Base-by-base conservation (phyloP, 2,888 invertebrate species). In the Icerya purchasi region DNA sequence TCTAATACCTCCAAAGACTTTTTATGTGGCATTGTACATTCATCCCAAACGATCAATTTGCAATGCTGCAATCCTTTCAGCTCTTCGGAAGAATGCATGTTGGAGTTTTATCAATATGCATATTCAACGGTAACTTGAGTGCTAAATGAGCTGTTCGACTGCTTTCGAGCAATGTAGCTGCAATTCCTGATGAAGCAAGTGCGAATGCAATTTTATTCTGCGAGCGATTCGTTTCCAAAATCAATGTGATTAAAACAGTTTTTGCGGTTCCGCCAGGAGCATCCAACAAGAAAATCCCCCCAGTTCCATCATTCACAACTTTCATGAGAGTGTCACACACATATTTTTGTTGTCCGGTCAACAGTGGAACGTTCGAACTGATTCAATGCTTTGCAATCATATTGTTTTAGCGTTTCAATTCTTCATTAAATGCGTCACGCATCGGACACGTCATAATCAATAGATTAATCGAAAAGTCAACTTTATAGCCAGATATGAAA, bases 1-100 rank as follows among this genome's bases (percentile, higher is more conserved):
- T 70, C 63, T 62, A 60, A 57, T 50, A 71, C 69, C 60, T 72
- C 69, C 10, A 71, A 58, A 21, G 66, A 60, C 58, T 63, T 61
- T 63, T 70, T 71, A 59, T 70, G 69, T 2, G 70, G 61, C 71
- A 73, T 72, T 5, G 70, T 70, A 60, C 68, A 67, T 58, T 69
- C 66, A 62, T 69, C 67, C 67, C 65, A 69, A 19, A 69, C 62
- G 55, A 64, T 61, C 22, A 54, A 50, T 66, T 63, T 65, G 53
- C 66, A 63, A 59, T 65, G 54, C 60, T 64, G 62, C 22, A 72
- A 64, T n/a, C 69, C 63, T 61, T 66, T 65, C 18, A 65, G 69
- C 59, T 65, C 64, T 14, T 54, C 64, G 57, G 65, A 64, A 22
- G 63, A 61, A 61, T 63, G 67, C 5, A 72, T 67, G 57, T 69